A percentile compares a stretch with the other conserved stretches of the same genome.
Conservation (phyloP, 2,888 invertebrate species). For the Smittia sp. region DNA sequence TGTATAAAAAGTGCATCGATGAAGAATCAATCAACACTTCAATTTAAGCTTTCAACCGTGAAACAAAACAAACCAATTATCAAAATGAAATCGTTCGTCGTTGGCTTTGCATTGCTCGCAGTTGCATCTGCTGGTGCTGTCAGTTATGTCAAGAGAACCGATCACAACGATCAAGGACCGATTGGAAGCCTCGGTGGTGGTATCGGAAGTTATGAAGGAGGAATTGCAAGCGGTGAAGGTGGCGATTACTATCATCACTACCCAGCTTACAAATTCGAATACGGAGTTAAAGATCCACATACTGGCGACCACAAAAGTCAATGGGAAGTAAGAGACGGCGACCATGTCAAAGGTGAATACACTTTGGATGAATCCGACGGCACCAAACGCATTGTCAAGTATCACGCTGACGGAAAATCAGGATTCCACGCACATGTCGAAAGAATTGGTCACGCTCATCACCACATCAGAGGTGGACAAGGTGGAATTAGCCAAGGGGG, state of each 20-base stretch:
- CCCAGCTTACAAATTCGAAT: slow-evolving; percentile 55
- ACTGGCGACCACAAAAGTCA: slow-evolving; percentile 56
- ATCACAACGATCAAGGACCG: background rate
- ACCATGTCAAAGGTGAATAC: slow-evolving; percentile 53
- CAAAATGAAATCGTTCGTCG: too few relatives aligned
- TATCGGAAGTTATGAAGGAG: background rate
- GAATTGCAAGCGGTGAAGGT: background rate
- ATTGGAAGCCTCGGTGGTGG: slow-evolving; percentile 45
- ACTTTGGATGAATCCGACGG: slow-evolving; percentile 56
- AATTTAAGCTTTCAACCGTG: background rate
- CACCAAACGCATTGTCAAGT: slow-evolving; percentile 55
- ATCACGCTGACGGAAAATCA: slow-evolving; percentile 55
- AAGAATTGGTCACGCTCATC: slow-evolving; percentile 52
- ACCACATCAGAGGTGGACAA: slow-evolving; percentile 20
- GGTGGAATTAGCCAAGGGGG: background rate
- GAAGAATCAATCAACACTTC: background rate
- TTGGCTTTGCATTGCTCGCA: slow-evolving; percentile 12
- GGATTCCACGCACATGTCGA: slow-evolving; percentile 56
- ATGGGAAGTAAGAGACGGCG: slow-evolving; percentile 57
- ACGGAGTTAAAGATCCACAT: slow-evolving; percentile 55
- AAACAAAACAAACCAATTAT: too few relatives aligned
- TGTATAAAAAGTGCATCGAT: background rate
- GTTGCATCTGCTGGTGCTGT: slow-evolving; percentile 9
- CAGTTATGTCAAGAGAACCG: slow-evolving; percentile 28
- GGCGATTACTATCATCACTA: slow-evolving; percentile 43